phyloP scores from a whole-genome alignment of 1,140 invertebrate genomes.

The Diabrotica undecimpunctata region DNA sequence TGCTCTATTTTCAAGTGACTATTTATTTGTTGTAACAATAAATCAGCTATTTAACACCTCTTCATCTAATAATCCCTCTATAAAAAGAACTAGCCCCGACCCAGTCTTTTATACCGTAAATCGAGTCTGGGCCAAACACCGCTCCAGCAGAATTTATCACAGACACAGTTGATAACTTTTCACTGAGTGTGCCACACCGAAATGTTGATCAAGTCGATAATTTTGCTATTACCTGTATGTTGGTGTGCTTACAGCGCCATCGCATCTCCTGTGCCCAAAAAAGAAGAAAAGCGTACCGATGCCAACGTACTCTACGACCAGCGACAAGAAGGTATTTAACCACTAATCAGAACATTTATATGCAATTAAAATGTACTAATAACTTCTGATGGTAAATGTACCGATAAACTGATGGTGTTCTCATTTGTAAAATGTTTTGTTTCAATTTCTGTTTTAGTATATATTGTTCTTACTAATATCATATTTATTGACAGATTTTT shows the following conservation, averaged over 20 bases:
- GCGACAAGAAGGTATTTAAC: slow-evolving; percentile 34
- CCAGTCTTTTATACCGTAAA: slow-evolving; percentile 16
- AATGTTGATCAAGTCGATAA: slow-evolving; percentile 6
- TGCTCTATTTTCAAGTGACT: too few relatives aligned
- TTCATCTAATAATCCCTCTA: too few relatives aligned
- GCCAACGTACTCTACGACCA: slow-evolving; percentile 33
- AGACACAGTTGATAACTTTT: slow-evolving; percentile 12
- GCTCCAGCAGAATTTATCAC: slow-evolving; percentile 9
- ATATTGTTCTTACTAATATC: too few relatives aligned
- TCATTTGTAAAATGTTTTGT: too few relatives aligned
- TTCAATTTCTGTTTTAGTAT: too few relatives aligned
- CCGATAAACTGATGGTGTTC: too few relatives aligned
- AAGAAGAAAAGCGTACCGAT: slow-evolving; percentile 16
- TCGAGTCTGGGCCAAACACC: slow-evolving; percentile 17
- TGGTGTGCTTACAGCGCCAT: slow-evolving; percentile 4
- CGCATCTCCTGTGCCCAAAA: slow-evolving; percentile 22
- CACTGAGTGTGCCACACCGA: slow-evolving; percentile 13
- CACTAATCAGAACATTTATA: too few relatives aligned
- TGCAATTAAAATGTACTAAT: too few relatives aligned
- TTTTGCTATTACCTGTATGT: slow-evolving; percentile 9
- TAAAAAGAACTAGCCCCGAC: background rate
- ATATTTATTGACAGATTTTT: too few relatives aligned
- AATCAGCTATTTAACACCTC: too few relatives aligned
- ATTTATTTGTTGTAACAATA: too few relatives aligned
- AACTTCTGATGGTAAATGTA: too few relatives aligned